Evolutionary conservation across 2,797 vertebrate genomes (phyloP).

Genomic region (Spondyliosoma cantharus): DNA sequence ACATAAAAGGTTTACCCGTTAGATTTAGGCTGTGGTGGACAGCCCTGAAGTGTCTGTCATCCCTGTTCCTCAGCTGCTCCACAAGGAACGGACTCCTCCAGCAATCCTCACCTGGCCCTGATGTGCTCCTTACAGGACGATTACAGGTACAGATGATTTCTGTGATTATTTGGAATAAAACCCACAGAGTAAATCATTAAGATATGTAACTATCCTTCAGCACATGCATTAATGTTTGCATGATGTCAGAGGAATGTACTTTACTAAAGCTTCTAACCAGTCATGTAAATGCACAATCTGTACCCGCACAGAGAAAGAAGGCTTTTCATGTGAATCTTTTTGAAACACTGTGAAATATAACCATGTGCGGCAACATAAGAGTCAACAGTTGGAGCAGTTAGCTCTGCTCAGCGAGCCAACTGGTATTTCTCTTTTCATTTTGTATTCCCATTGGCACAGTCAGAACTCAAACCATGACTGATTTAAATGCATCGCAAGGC

Average conservation of each 20-base stretch:
- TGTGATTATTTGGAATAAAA: neutral
- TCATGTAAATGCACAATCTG: neutral
- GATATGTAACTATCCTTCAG: too few relatives aligned
- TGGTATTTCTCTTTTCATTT: slow-evolving; percentile 64
- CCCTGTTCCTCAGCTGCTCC: slow-evolving; percentile 78
- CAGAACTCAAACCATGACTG: slow-evolving; percentile 48
- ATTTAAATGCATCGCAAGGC: slow-evolving; percentile 62
- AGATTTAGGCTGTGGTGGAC: slow-evolving; percentile 80
- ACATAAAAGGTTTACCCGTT: slow-evolving; percentile 66
- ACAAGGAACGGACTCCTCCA: slow-evolving; percentile 82
- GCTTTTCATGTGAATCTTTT: neutral
- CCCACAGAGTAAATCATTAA: too few relatives aligned
- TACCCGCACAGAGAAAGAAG: neutral
- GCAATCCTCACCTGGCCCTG: slow-evolving; percentile 80
- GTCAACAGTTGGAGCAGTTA: slow-evolving; percentile 18
- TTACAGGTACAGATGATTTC: slow-evolving; percentile 75
- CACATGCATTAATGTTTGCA: neutral
- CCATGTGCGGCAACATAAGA: slow-evolving; percentile 9
- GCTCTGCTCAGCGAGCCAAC: slow-evolving; percentile 29
- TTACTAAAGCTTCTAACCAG: neutral
- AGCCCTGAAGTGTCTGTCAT: slow-evolving; percentile 80
- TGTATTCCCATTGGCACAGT: slow-evolving; percentile 57
- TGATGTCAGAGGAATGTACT: neutral
- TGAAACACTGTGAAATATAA: slow-evolving; percentile 24
- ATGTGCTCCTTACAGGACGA: slow-evolving; percentile 68